These are phyloP conservation scores for Chrysotoxum bicinctum DNA, from an alignment of 2,888 invertebrate genomes.

Conservation along the genomic window DNA sequence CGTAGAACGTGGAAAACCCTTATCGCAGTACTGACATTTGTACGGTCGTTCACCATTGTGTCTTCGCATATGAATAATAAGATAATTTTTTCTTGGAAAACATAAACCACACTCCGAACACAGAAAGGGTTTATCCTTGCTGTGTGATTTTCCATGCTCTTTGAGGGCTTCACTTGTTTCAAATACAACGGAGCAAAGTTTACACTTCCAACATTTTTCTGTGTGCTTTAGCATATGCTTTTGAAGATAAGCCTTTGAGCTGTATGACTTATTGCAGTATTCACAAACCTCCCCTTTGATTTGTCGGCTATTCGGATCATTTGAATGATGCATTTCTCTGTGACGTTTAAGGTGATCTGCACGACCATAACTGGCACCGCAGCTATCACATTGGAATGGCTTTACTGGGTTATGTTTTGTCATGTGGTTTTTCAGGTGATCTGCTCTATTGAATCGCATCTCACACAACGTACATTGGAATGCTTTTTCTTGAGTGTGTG, in stretches of 20 bases:
- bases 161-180: conserved; percentile 83
- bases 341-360: conserved; percentile 77
- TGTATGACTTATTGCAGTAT: conserved; percentile 81
- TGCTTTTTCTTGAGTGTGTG: conserved; percentile 31
- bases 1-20: conserved; percentile 84
- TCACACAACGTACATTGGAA: conserved; percentile 5
- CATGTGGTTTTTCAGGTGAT: conserved; percentile 82
- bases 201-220: conserved; percentile 80
- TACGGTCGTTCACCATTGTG: conserved; percentile 85
- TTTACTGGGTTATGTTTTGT: conserved; percentile 82
- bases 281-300: conserved; percentile 78
- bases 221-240: conserved; percentile 82
- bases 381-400: conserved; percentile 77
- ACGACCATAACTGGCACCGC: conserved; percentile 76
- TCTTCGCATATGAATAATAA: conserved; percentile 84
- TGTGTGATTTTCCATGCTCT: conserved; percentile 83
- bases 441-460: conserved; percentile 78
- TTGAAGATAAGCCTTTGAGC: conserved; percentile 83
- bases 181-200: conserved; percentile 80
- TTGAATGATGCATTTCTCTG: conserved; percentile 76
- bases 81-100: conserved; percentile 84
- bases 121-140: conserved; percentile 83
- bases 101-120: conserved; percentile 84
- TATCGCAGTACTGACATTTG: conserved; percentile 84
- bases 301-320: conserved; percentile 55